Base-by-base conservation (phyloP, 2,888 invertebrate species). In the Epirrhoe alternata region DNA sequence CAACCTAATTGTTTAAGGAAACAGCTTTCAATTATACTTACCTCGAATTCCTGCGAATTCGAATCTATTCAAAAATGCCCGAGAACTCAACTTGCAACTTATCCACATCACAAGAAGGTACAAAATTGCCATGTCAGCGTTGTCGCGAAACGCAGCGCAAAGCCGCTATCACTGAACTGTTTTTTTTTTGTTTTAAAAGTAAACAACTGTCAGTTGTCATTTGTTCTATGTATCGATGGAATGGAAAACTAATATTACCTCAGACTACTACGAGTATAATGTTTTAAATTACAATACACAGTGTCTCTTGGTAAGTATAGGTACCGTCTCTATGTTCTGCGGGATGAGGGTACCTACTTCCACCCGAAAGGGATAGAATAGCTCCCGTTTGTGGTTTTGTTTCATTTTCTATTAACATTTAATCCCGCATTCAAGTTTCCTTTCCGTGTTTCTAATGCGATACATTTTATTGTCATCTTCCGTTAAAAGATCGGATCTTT, bases 1-100 rank as follows among this genome's bases (percentile, higher is more conserved):
- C 83, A 84, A 81, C 77, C 77, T 86, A 85, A 88, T 87, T 86
- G 85, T 85, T 80, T 79, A 79, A 83, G 79, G 81, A 82, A 86
- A 85, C 82, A 76, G 78, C 82, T 83, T 87, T 85, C 84, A 86
- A 86, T 86, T 85, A 85, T 77, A 78, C n/a, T n/a, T n/a, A n/a
- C 74, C 71, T 76, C 68, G 69, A 77, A 77, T 75, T 78, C 74
- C 71, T 69, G 72, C 62, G 75, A 76, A 75, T 79, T 81, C 75
- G 75, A 82, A 78, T 79, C 76, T 77, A 77, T 76, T 76, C 68
- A 77, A 79, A 82, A 81, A 70, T 69, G 70, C 47, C 16, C 2
- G 24, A 24, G 24, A 47, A 47, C 10, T 42, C 24, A 10, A 42
- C 5, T 7, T 33, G 42, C 42, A 0, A 42, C 24, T 24, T 24